phyloP scores from a whole-genome alignment of 1,140 invertebrate genomes.

The Dolichoris vasculosae region DNA sequence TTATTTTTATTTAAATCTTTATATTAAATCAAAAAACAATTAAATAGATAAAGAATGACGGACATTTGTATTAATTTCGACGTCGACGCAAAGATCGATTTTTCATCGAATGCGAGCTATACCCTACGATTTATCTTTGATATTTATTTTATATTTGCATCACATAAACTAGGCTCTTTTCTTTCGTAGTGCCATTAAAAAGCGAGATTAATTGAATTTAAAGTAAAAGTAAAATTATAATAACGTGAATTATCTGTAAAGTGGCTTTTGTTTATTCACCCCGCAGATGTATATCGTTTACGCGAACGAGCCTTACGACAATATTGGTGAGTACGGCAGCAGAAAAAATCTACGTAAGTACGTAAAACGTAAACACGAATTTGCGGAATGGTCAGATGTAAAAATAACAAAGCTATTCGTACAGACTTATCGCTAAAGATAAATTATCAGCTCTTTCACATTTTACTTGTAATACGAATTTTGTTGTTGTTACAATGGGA shows the following conservation, averaged over 20 bases:
- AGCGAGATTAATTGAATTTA: too few species aligned
- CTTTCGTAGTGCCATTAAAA: too few species aligned
- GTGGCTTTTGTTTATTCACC: neutral
- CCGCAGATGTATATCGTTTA: neutral
- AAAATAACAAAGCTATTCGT: neutral
- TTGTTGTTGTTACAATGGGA: neutral
- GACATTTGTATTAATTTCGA: neutral
- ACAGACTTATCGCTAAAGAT: neutral
- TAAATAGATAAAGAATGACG: too few species aligned
- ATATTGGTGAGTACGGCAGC: constrained; percentile 34
- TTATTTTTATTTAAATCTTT: too few species aligned
- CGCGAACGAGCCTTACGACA: constrained; percentile 7
- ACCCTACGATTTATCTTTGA: neutral
- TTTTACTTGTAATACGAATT: neutral
- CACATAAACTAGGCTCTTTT: too few species aligned
- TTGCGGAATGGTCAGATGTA: neutral
- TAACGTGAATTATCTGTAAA: neutral
- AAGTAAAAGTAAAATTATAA: too few species aligned
- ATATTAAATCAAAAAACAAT: too few species aligned
- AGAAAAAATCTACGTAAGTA: constrained; percentile 14
- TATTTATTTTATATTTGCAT: too few species aligned
- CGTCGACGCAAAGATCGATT: neutral
- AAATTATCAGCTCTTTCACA: constrained; percentile 13
- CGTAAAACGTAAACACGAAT: neutral
- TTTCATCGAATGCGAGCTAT: neutral